phyloP scores from a whole-genome alignment of 1,140 invertebrate species.

The Paraescarpia echinospica region DNA sequence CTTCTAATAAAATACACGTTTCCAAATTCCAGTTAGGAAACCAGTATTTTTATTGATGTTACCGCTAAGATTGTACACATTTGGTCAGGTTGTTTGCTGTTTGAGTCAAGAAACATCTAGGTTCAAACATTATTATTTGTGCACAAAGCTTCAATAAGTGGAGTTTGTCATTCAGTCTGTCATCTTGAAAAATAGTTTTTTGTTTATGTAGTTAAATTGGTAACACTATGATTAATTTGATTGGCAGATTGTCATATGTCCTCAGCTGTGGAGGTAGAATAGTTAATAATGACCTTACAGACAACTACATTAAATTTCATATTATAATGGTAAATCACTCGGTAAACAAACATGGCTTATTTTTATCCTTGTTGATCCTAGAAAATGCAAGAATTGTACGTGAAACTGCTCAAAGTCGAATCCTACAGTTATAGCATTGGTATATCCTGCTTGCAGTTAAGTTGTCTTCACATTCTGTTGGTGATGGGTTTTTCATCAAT shows the following conservation, averaged over 20 bases:
- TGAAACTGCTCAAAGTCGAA: not conserved
- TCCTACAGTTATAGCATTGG: not conserved
- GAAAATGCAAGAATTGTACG: not conserved
- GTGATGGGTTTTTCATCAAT: not conserved
- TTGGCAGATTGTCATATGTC: too few species aligned
- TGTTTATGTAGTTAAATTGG: too few species aligned
- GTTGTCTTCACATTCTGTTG: not conserved
- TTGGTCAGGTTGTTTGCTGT: not conserved
- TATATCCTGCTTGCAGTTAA: not conserved
- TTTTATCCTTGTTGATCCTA: not conserved
- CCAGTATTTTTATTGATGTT: not conserved
- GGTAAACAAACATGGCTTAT: too few species aligned
- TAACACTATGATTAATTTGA: too few species aligned
- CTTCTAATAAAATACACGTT: not conserved
- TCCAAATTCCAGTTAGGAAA: not conserved
- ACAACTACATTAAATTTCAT: too few species aligned
- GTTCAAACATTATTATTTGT: not conserved
- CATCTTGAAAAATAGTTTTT: not conserved
- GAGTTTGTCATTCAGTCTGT: not conserved
- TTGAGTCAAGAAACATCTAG: not conserved
- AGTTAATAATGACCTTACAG: too few species aligned
- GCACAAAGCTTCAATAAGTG: too few species aligned
- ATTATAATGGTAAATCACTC: too few species aligned
- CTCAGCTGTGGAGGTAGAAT: too few species aligned
- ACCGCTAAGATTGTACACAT: not conserved